Conservation (phyloP, 2,113 vertebrate species). For the Burhinus oedicnemus region DNA sequence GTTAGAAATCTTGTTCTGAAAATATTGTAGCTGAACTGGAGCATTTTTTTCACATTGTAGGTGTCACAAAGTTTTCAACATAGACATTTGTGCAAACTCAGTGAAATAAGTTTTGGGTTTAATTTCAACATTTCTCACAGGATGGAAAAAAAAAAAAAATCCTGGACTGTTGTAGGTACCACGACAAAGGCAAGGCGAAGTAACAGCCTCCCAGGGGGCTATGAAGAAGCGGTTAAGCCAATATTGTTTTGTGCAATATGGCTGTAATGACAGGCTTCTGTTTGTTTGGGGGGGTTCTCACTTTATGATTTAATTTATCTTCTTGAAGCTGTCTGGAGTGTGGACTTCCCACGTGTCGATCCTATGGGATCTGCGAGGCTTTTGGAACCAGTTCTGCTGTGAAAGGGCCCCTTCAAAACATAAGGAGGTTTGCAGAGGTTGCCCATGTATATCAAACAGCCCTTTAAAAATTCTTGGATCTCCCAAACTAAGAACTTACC, state of each 20-base stretch:
- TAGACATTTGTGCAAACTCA: not conserved
- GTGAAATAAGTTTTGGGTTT: not conserved
- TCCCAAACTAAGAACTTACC: not conserved
- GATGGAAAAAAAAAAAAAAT: not conserved
- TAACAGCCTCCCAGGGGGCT: not conserved
- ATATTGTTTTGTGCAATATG: not conserved
- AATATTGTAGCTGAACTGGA: not conserved
- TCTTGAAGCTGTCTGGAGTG: not conserved
- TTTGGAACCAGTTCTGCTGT: not conserved
- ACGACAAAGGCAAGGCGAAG: not conserved
- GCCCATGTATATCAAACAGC: not conserved
- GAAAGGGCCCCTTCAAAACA: not conserved
- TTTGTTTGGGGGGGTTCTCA: not conserved
- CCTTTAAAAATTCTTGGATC: not conserved
- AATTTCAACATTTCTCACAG: not conserved
- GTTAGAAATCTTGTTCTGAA: not conserved
- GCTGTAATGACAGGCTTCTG: not conserved
- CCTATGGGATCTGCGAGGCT: fast-evolving
- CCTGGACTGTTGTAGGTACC: not conserved
- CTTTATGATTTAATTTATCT: not conserved
- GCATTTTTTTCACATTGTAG: not conserved
- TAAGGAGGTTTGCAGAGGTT: not conserved
- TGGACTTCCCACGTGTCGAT: fast-evolving
- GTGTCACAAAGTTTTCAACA: not conserved
- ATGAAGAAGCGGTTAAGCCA: not conserved